phyloP scores from a whole-genome alignment of 2,113 vertebrate genomes.

The Thunnus maccoyii region DNA sequence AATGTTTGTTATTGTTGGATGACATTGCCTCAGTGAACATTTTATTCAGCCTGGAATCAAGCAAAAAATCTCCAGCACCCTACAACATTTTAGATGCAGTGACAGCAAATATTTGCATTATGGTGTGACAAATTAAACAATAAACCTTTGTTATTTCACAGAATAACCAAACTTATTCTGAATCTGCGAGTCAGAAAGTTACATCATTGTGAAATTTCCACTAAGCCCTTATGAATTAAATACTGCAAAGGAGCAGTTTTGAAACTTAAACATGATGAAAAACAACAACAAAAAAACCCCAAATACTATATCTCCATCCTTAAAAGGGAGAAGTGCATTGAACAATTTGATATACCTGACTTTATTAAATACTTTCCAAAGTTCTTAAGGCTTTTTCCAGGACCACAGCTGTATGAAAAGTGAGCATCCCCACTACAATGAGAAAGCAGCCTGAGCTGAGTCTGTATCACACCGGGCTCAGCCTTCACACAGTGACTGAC shows the following conservation, averaged over 20 bases:
- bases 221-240: neutral
- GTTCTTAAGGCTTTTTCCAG: neutral
- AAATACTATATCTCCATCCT: neutral
- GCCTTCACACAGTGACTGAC: neutral
- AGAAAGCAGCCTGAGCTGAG: neutral
- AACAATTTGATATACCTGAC: neutral
- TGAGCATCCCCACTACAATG: neutral
- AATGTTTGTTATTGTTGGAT: slow-evolving; percentile 13
- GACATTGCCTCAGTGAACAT: neutral
- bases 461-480: neutral
- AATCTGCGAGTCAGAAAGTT: too few relatives aligned
- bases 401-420: neutral
- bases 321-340: neutral
- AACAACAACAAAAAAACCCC: neutral
- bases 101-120: neutral
- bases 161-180: too few relatives aligned
- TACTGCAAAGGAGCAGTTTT: neutral
- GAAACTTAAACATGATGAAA: neutral
- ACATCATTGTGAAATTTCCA: too few relatives aligned
- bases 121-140: neutral
- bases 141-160: neutral
- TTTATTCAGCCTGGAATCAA: neutral
- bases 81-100: neutral
- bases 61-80: neutral
- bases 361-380: neutral